phyloP scores from a whole-genome alignment of 2,113 vertebrate species.

The Trematomus loennbergii region DNA sequence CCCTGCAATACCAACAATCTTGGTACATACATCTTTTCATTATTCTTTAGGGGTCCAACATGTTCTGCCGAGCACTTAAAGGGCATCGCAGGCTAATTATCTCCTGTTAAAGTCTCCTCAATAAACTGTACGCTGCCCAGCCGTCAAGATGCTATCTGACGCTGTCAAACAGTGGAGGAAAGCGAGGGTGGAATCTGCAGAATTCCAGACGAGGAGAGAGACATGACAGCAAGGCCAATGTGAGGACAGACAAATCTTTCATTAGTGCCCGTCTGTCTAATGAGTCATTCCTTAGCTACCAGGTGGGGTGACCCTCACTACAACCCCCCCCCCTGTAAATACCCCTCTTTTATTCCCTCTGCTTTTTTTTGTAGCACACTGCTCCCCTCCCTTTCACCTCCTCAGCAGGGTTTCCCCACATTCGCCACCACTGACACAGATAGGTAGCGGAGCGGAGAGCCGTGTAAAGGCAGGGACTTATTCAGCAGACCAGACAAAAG shows the following conservation, averaged over 20 bases:
- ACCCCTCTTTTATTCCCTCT: constrained; percentile 29
- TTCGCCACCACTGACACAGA: constrained; percentile 64
- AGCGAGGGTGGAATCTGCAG: constrained; percentile 71
- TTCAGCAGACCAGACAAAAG: constrained; percentile 65
- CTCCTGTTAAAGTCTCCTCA: constrained; percentile 38
- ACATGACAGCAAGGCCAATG: constrained; percentile 65
- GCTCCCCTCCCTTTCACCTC: constrained; percentile 51
- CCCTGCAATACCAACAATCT: neutral
- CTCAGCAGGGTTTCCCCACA: constrained; percentile 63
- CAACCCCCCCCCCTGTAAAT: constrained; percentile 15
- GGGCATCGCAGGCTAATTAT: constrained; percentile 30
- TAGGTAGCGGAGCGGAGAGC: constrained; percentile 56
- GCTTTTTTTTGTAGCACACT: constrained; percentile 35
- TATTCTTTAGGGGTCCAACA: constrained; percentile 23
- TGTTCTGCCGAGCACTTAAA: constrained; percentile 27
- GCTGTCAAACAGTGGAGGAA: constrained; percentile 59
- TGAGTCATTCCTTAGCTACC: constrained; percentile 79
- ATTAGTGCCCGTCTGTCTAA: constrained; percentile 71
- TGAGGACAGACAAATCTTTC: constrained; percentile 79
- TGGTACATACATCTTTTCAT: neutral
- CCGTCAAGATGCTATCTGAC: constrained; percentile 64
- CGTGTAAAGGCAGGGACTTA: constrained; percentile 35
- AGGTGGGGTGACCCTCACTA: constrained; percentile 74
- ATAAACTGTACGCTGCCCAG: constrained; percentile 58
- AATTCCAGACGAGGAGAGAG: constrained; percentile 68